Conservation (phyloP, 2,113 vertebrate genomes). For the Cacatua alba region DNA sequence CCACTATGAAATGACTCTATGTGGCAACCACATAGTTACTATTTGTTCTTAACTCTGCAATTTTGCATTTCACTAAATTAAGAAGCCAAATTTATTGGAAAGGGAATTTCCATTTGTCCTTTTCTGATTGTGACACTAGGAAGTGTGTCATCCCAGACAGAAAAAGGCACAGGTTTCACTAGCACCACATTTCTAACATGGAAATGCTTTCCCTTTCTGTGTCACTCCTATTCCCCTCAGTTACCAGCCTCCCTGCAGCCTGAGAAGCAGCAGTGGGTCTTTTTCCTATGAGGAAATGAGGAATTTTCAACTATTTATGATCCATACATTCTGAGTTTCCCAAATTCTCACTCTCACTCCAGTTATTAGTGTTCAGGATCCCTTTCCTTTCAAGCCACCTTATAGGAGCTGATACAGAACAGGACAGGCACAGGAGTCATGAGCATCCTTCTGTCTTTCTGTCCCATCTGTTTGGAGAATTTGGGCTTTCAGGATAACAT, state of each 20-base stretch:
- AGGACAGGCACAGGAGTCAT: not conserved
- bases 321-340: not conserved
- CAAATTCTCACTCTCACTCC: not conserved
- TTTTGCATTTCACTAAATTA: not conserved
- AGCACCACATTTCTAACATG: not conserved
- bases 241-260: not conserved
- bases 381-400: not conserved
- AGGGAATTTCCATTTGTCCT: not conserved
- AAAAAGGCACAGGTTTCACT: not conserved
- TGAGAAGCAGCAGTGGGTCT: not conserved
- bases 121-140: not conserved
- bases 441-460: not conserved
- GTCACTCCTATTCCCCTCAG: not conserved
- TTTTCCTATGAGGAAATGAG: not conserved
- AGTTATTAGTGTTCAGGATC: not conserved
- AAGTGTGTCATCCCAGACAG: not conserved
- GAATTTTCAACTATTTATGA: not conserved
- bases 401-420: not conserved
- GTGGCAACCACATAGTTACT: not conserved
- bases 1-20: not conserved
- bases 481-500: not conserved
- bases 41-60: not conserved
- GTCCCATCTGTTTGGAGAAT: not conserved
- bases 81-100: not conserved
- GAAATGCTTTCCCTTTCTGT: not conserved